phyloP scores from a whole-genome alignment of 92 coral and sea anemone genomes.

The Zoanthus sansibaricus region DNA sequence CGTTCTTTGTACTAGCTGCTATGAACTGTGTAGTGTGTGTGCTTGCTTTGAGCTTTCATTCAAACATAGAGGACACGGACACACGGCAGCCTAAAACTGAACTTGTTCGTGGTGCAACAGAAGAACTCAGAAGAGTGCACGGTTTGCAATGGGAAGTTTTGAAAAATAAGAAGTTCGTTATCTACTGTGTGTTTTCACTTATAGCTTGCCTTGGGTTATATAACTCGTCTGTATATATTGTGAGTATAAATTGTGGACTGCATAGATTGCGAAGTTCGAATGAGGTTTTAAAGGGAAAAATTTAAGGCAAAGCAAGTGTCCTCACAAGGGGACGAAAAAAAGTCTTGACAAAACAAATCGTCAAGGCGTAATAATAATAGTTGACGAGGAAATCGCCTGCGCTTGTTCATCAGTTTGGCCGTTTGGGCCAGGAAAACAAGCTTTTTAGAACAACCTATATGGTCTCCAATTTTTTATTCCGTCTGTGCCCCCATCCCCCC shows the following conservation, averaged over 20 bases:
- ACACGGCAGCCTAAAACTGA: not conserved
- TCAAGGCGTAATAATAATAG: too few relatives aligned
- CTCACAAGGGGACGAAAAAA: too few relatives aligned
- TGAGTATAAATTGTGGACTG: not conserved
- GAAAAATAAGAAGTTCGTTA: conserved; percentile 22
- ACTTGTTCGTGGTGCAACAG: not conserved
- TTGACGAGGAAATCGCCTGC: too few relatives aligned
- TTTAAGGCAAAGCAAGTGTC: too few relatives aligned
- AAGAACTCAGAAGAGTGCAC: not conserved
- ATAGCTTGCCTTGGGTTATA: conserved; percentile 26
- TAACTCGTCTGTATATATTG: conserved; percentile 25
- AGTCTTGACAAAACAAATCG: too few relatives aligned
- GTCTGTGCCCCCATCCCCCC: too few relatives aligned
- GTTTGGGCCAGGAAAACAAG: too few relatives aligned
- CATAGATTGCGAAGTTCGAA: too few relatives aligned
- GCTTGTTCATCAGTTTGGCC: too few relatives aligned
- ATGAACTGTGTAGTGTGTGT: conserved; percentile 30
- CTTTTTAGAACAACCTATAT: too few relatives aligned
- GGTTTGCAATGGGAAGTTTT: conserved; percentile 11
- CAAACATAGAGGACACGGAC: conserved; percentile 40
- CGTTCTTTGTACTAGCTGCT: conserved; percentile 44
- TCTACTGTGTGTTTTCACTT: conserved; percentile 14
- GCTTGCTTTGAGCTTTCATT: conserved; percentile 43
- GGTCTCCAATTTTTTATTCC: too few relatives aligned
- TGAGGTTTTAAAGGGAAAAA: too few relatives aligned